Percentiles rank a stretch among this genome's conserved stretches.
phyloP scores from a whole-genome alignment of 2,888 invertebrate species.

The Lepidocyrtoides sp. region DNA sequence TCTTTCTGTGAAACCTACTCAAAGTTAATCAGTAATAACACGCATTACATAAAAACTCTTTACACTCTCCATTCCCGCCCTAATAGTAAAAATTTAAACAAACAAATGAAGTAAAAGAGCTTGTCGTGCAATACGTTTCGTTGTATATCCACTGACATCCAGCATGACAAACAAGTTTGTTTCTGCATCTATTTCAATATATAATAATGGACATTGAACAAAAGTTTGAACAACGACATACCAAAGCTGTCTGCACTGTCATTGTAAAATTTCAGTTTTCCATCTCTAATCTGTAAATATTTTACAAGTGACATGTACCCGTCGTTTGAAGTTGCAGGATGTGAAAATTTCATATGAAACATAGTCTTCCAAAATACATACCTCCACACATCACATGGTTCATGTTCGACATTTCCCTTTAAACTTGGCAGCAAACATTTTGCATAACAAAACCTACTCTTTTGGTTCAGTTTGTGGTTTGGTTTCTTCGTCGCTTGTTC shows the following conservation, averaged over 20 bases:
- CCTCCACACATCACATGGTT: background rate
- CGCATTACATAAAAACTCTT: too few species aligned
- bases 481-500: conserved; percentile 15
- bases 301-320: conserved; percentile 25
- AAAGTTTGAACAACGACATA: too few species aligned
- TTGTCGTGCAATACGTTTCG: too few species aligned
- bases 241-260: background rate
- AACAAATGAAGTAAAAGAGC: too few species aligned
- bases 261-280: background rate
- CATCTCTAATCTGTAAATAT: background rate
- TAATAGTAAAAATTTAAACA: too few species aligned
- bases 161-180: background rate
- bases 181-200: background rate
- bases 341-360: background rate
- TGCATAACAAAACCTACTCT: background rate
- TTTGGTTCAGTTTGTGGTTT: background rate
- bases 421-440: background rate
- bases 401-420: conserved; percentile 7
- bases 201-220: too few species aligned
- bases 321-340: conserved; percentile 25
- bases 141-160: background rate
- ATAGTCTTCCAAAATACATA: background rate
- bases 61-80: too few species aligned
- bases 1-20: too few species aligned
- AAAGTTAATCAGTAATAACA: too few species aligned